Evolutionary conservation across 2,113 vertebrate species (phyloP).

Genomic region (Otolemur garnettii): DNA sequence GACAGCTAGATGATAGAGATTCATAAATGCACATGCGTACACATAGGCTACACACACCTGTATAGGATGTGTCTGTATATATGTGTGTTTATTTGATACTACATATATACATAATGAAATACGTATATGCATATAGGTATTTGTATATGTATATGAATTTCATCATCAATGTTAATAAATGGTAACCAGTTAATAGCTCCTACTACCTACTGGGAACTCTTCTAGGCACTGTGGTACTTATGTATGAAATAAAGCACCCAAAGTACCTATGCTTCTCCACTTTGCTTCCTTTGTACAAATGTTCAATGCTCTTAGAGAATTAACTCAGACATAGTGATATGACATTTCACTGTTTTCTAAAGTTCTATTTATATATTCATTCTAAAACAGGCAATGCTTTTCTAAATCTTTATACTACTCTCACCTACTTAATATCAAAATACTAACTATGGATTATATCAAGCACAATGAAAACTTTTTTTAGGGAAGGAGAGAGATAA

Average conservation of each 20-base stretch:
- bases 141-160: background rate
- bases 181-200: background rate
- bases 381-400: background rate
- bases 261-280: background rate
- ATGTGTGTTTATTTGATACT: background rate
- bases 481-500: background rate
- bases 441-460: background rate
- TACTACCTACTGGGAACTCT: fast-evolving
- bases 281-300: background rate
- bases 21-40: fast-evolving
- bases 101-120: background rate
- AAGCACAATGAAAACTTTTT: background rate
- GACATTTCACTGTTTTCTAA: background rate
- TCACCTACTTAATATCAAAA: background rate
- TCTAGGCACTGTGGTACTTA: background rate
- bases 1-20: background rate
- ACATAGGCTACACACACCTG: background rate
- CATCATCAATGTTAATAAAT: slow-evolving; percentile 1
- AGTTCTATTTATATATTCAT: background rate
- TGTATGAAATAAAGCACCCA: background rate
- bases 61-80: background rate
- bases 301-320: background rate
- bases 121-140: background rate
- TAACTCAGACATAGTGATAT: background rate
- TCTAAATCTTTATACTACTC: background rate